Evolutionary conservation across 2,888 invertebrate species (phyloP).

Genomic region (Fragum fragum): DNA sequence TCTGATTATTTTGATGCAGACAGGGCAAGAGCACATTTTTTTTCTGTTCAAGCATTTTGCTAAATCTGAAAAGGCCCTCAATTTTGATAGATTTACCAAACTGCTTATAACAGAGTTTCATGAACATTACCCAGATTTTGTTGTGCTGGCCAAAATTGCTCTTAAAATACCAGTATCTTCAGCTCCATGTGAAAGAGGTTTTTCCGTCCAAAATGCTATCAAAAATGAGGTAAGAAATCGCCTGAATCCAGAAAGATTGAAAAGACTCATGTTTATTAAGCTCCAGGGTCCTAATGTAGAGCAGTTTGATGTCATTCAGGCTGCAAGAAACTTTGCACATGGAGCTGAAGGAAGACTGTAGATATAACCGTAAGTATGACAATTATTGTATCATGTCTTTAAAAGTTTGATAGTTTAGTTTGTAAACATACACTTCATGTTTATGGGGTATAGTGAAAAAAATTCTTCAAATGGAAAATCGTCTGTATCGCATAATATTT

Average conservation of each 20-base stretch:
- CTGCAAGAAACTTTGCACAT: constrained; percentile 26
- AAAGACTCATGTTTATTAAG: constrained; percentile 48
- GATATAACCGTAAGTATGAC: neutral
- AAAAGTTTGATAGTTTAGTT: too few relatives aligned
- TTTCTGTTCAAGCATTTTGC: constrained; percentile 41
- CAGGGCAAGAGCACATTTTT: constrained; percentile 38
- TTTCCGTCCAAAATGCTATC: constrained; percentile 44
- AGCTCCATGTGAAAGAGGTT: constrained; percentile 62
- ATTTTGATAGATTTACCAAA: constrained; percentile 45
- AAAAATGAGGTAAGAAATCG: constrained; percentile 59
- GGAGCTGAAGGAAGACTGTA: constrained; percentile 13
- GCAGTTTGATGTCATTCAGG: constrained; percentile 46
- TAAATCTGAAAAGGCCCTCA: constrained; percentile 19
- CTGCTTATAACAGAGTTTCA: constrained; percentile 33
- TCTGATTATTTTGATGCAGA: constrained; percentile 18
- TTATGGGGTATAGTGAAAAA: too few relatives aligned
- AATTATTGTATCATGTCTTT: too few relatives aligned
- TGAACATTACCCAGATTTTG: constrained; percentile 49
- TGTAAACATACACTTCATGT: too few relatives aligned
- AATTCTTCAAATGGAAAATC: too few relatives aligned
- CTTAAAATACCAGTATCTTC: constrained; percentile 56
- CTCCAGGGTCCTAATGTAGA: constrained; percentile 39
- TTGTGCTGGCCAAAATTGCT: constrained; percentile 42
- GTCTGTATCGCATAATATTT: too few relatives aligned
- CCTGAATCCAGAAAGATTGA: constrained; percentile 50